These are phyloP conservation scores for Aphaenogaster floridana DNA, from an alignment of 1,140 invertebrate genomes.

Conservation along the genomic window DNA sequence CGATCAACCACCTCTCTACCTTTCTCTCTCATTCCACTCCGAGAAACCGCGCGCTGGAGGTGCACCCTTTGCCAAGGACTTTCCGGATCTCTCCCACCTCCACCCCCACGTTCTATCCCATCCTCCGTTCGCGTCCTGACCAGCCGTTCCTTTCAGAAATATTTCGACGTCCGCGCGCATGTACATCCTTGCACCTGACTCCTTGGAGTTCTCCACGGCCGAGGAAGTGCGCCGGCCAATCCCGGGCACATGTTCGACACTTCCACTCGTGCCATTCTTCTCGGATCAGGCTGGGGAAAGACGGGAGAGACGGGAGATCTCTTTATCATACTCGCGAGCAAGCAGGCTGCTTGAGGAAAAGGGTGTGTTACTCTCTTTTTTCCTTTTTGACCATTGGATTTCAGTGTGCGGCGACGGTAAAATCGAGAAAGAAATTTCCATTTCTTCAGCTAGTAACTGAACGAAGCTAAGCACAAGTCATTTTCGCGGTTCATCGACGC, in stretches of 20 bases:
- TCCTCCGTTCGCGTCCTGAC: slow-evolving; percentile 57
- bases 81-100: slow-evolving; percentile 53
- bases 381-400: slow-evolving; percentile 46
- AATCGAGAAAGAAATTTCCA: slow-evolving; percentile 30
- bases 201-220: slow-evolving; percentile 51
- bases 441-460: background rate
- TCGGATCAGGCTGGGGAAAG: slow-evolving; percentile 35
- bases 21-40: slow-evolving; percentile 18
- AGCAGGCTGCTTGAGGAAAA: slow-evolving; percentile 42
- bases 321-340: slow-evolving; percentile 72
- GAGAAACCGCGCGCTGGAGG: slow-evolving; percentile 38
- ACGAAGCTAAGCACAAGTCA: background rate
- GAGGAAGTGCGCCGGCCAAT: slow-evolving; percentile 66
- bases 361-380: slow-evolving; percentile 37
- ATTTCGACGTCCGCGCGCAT: slow-evolving; percentile 71
- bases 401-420: background rate
- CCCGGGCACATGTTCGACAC: slow-evolving; percentile 72
- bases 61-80: slow-evolving; percentile 65
- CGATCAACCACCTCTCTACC: slow-evolving; percentile 54
- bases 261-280: slow-evolving; percentile 71
- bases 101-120: background rate
- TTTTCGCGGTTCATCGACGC: slow-evolving; percentile 21
- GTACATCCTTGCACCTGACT: slow-evolving; percentile 68
- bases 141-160: slow-evolving; percentile 74
- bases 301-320: slow-evolving; percentile 49